Evolutionary conservation across 2,113 vertebrate species (phyloP), one percentile per base, ranked within the genome.

Genomic region (Passer montanus): DNA sequence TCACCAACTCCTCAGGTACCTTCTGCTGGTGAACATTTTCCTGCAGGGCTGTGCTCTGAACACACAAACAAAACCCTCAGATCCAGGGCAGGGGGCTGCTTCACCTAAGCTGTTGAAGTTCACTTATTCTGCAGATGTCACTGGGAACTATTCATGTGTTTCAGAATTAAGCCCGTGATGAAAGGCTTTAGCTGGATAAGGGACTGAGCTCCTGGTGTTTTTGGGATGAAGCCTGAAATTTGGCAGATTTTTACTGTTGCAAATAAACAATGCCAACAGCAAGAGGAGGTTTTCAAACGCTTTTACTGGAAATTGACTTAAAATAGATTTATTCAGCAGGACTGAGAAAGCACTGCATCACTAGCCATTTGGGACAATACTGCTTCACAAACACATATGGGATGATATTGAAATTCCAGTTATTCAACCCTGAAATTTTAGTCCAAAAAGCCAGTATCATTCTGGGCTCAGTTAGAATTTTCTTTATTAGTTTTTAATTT

Each of bases 181-280:
- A 78, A 78, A 28, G 39, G 62, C 52, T 84, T 52, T 86, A n/a
- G 56, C 52, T 50, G 63, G 62, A 75, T 21, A 69, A 81, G 26
- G 23, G 59, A 43, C 35, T 0, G 1, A 44, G 41, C 37, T 87
- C 59, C 59, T 8, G 2, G 18, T 35, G 55, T 81, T 89, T 89
- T 59, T 73, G 81, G 47, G 33, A 77, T 28, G 23, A 59, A 95
- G 59, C 28, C 49, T 59, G 44, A 43, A 77, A 89, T 60, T 12
- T 23, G 2, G 33, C 53, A 84, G 73, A 60, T 3, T 76, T 64
- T 77, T 81, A 20, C 53, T 33, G 22, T 13, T 81, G 55, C 64
- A 89, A 84, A 68, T 56, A 93, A 80, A 76, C 68, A 87, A 73
- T 24, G 35, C 20, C 44, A 84, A 46, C 31, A 87, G 35, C 73